Percentiles rank a stretch among this genome's conserved stretches.
phyloP scores from a whole-genome alignment of 2,113 vertebrate genomes.

The Ictalurus furcatus region DNA sequence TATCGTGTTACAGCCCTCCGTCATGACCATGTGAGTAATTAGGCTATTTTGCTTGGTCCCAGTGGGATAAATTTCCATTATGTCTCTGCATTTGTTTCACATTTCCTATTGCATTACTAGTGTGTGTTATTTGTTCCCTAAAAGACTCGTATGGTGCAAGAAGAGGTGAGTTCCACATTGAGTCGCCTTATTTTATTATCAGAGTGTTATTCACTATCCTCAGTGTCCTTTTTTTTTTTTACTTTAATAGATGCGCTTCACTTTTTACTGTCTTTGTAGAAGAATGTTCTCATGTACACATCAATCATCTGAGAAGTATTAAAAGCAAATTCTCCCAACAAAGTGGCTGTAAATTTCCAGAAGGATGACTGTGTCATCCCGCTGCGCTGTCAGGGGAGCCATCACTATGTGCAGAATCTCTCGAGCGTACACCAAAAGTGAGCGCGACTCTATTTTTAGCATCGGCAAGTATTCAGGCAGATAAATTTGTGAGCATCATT shows the following conservation, averaged over 20 bases:
- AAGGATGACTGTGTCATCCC: conserved; percentile 41
- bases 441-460: conserved; percentile 61
- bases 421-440: conserved; percentile 57
- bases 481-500: conserved; percentile 54
- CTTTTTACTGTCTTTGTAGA: background rate
- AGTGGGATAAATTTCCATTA: background rate
- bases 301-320: conserved; percentile 30
- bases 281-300: background rate
- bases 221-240: too few species aligned
- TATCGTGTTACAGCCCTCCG: background rate
- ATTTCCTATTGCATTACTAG: background rate
- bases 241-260: background rate
- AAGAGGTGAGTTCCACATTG: background rate
- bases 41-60: background rate
- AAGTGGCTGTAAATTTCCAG: conserved; percentile 30
- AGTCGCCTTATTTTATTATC: background rate
- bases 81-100: too few species aligned
- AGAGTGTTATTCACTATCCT: background rate
- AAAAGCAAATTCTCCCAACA: background rate
- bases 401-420: conserved; percentile 64
- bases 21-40: conserved; percentile 14
- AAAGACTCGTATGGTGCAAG: background rate
- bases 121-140: too few species aligned
- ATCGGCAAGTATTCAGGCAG: conserved; percentile 17
- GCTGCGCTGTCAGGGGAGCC: conserved; percentile 38